Base-by-base conservation (phyloP, 2,797 vertebrate genomes). In the Chelmon rostratus region DNA sequence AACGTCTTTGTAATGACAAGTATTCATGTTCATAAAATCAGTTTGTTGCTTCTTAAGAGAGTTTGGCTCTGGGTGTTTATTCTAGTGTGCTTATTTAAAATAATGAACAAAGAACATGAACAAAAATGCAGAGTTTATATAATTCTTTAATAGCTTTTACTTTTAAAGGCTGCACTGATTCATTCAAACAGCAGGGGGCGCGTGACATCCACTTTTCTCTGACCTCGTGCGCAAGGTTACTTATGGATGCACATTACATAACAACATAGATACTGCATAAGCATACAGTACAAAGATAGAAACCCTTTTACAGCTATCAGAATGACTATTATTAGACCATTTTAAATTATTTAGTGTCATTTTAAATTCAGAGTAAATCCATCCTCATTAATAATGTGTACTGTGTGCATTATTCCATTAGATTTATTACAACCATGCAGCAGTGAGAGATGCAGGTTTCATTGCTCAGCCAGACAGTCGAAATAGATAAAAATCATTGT, bases 21-120 rank as follows among this genome's bases (percentile, higher is more conserved):
- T 91, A 88, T 89, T 81, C 90, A 92, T 91, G 88, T 92, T 91
- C 94, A 94, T 94, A 94, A 95, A 94, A 86, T 86, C 84, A 64
- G 79, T 89, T 86, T 90, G 84, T 91, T 92, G 91, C 91, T 93
- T 93, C 88, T 91, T 92, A 90, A 73, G 16, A 52, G 54, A 9
- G 28, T 42, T 40, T 42, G 75, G 2, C 71, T 84, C 68, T 25
- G 62, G 1, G 15, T 90, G 71, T 86, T 88, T 33, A 23, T 28
- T 66, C 47, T 25, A n/a, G 59, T 23, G n/a, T 53, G 4, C 19
- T 4, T 9, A n/a, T 52, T 3, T 5, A 11, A 52, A 23, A 52
- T 52, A 18, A 33, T 13, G 21, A 25, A 15, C 3, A 15, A 69
- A 40, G 7, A 42, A 44, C 6, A 6, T 49, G 3, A 15, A n/a